Percentiles rank a stretch among this genome's conserved stretches.
Evolutionary conservation across 2,888 invertebrate species (phyloP).

Genomic region (Merodon equestris): DNA sequence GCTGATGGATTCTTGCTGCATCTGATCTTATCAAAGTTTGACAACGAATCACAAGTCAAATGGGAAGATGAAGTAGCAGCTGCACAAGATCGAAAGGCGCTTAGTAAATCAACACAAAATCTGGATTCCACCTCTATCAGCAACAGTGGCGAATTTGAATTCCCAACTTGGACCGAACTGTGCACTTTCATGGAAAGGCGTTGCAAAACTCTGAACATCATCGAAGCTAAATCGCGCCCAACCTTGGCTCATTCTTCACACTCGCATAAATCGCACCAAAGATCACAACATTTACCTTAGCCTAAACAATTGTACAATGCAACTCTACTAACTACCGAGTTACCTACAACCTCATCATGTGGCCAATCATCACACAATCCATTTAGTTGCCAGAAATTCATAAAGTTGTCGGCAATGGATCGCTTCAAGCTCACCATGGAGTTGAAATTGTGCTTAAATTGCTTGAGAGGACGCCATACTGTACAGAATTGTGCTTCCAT

Average conservation of each 20-base stretch:
- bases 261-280: conserved; percentile 2
- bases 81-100: not conserved
- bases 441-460: conserved; percentile 19
- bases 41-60: conserved; percentile 3
- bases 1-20: conserved; percentile 9
- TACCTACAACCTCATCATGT: not conserved
- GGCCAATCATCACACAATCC: conserved; percentile 17
- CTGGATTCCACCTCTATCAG: conserved; percentile 15
- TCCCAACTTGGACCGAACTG: conserved; percentile 9
- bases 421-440: conserved; percentile 21
- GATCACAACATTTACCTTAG: not conserved
- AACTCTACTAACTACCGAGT: conserved; percentile 5
- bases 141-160: not conserved
- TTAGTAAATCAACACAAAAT: conserved; percentile 6
- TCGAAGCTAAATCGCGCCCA: conserved; percentile 7
- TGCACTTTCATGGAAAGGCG: conserved; percentile 10
- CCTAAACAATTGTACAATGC: conserved; percentile 1
- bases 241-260: not conserved
- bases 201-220: conserved; percentile 3
- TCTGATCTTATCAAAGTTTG: conserved; percentile 3
- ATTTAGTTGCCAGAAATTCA: conserved; percentile 8
- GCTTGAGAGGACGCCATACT: conserved; percentile 4
- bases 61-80: conserved; percentile 11
- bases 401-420: conserved; percentile 1
- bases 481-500: conserved; percentile 8